Evolutionary conservation across 2,888 invertebrate species (phyloP).

Genomic region (Ochropacha duplaris): DNA sequence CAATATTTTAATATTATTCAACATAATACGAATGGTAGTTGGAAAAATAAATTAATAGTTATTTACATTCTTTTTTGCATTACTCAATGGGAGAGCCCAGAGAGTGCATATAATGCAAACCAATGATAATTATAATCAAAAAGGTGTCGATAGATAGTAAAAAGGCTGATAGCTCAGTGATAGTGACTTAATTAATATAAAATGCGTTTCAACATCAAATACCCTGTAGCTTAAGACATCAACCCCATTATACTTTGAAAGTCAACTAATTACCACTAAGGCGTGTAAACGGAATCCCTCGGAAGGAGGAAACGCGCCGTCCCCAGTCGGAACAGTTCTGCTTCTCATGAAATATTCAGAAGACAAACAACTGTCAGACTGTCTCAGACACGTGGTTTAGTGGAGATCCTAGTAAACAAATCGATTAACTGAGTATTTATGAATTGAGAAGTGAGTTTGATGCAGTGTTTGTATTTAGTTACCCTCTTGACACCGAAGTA

Average conservation of each 20-base stretch:
- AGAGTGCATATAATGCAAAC: too few relatives aligned
- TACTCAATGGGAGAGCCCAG: too few relatives aligned
- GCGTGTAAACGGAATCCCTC: background rate
- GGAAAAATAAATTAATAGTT: too few relatives aligned
- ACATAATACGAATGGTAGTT: too few relatives aligned
- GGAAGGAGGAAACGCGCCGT: slow-evolving; percentile 11
- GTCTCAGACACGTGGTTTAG: slow-evolving; percentile 1
- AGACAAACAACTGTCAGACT: slow-evolving; percentile 30
- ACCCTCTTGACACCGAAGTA: too few relatives aligned
- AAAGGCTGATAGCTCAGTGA: too few relatives aligned
- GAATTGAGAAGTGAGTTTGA: background rate
- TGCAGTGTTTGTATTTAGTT: background rate
- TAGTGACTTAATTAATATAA: too few relatives aligned
- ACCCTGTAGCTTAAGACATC: too few relatives aligned
- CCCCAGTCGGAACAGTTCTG: slow-evolving; percentile 16
- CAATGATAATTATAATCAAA: too few relatives aligned
- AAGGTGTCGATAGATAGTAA: too few relatives aligned
- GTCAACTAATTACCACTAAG: background rate
- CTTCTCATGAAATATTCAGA: slow-evolving; percentile 43
- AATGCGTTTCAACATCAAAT: background rate
- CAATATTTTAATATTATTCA: too few relatives aligned
- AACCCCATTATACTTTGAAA: background rate
- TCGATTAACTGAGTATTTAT: slow-evolving; percentile 3
- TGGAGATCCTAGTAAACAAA: background rate
- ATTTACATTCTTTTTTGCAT: too few relatives aligned